phyloP scores from a whole-genome alignment of 2,888 invertebrate species.

The Osedax frankpressi region DNA sequence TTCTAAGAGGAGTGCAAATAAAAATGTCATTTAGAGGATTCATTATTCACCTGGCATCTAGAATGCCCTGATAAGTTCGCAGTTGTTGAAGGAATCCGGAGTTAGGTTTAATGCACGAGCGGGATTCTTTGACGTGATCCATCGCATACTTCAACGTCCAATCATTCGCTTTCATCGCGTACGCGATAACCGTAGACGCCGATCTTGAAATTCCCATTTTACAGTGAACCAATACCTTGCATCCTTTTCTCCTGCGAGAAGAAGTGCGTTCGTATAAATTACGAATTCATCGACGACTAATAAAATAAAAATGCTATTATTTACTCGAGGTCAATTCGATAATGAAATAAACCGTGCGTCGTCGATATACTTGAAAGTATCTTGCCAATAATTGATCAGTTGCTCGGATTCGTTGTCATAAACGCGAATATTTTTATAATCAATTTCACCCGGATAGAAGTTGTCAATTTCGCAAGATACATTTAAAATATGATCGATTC shows the following conservation, averaged over 20 bases:
- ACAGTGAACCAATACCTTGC: constrained; percentile 70
- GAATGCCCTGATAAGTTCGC: constrained; percentile 85
- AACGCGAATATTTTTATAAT: constrained; percentile 87
- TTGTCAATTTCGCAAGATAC: constrained; percentile 97
- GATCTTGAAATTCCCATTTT: constrained; percentile 98
- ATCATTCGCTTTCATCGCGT: constrained; percentile 92
- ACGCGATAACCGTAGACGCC: constrained; percentile 88
- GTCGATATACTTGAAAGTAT: constrained; percentile 88
- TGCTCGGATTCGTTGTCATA: constrained; percentile 94
- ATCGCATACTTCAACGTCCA: constrained; percentile 81
- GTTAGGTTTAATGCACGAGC: constrained; percentile 90
- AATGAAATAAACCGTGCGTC: neutral
- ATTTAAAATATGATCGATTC: constrained; percentile 88
- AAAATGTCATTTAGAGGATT: too few species aligned
- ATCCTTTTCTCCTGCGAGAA: constrained; percentile 31
- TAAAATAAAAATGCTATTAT: too few species aligned
- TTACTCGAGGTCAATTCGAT: too few species aligned
- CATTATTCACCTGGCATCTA: constrained; percentile 71
- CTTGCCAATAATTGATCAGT: constrained; percentile 89
- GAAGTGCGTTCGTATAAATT: too few species aligned
- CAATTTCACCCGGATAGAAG: constrained; percentile 92
- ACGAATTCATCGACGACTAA: too few species aligned
- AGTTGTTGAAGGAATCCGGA: constrained; percentile 82
- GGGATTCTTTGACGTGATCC: constrained; percentile 74
- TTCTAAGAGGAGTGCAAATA: too few species aligned